Evolutionary conservation across 2,797 vertebrate species (phyloP).

Genomic region (Adrianichthys oophorus): DNA sequence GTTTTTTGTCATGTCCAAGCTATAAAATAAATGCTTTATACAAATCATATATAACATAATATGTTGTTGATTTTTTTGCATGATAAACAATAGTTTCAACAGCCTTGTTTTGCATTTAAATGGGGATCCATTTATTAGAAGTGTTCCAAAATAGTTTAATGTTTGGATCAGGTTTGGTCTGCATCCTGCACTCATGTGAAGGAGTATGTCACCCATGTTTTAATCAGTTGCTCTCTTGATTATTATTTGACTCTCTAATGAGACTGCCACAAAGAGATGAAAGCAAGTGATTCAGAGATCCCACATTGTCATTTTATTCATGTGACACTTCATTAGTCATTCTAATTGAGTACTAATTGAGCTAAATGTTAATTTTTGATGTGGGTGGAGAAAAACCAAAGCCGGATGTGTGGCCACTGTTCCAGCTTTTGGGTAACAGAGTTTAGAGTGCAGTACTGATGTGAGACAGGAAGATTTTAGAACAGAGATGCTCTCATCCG

Average conservation of each 20-base stretch:
- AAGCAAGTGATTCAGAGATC: constrained; percentile 49
- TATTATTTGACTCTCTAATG: constrained; percentile 49
- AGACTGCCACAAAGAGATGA: constrained; percentile 43
- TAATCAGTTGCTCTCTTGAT: constrained; percentile 21
- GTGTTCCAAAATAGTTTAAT: no score
- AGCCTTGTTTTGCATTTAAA: no score
- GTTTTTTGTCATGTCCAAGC: no score
- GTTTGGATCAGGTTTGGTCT: neutral
- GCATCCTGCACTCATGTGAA: constrained; percentile 2
- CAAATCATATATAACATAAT: no score
- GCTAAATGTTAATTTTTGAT: constrained; percentile 45
- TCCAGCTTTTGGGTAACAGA: constrained; percentile 12
- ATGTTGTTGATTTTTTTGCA: no score
- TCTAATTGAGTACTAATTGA: constrained; percentile 49
- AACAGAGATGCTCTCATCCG: neutral
- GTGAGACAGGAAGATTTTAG: constrained; percentile 4
- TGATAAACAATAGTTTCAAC: no score
- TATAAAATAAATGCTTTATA: no score
- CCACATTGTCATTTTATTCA: constrained; percentile 52
- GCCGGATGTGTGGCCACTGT: constrained; percentile 9
- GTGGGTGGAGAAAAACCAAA: constrained; percentile 18
- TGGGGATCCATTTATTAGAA: no score
- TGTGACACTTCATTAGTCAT: constrained; percentile 56
- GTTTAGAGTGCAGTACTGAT: constrained; percentile 12
- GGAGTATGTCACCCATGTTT: no score